Evolutionary conservation across 2,797 vertebrate species (phyloP).

Genomic region (Borostomias antarcticus): DNA sequence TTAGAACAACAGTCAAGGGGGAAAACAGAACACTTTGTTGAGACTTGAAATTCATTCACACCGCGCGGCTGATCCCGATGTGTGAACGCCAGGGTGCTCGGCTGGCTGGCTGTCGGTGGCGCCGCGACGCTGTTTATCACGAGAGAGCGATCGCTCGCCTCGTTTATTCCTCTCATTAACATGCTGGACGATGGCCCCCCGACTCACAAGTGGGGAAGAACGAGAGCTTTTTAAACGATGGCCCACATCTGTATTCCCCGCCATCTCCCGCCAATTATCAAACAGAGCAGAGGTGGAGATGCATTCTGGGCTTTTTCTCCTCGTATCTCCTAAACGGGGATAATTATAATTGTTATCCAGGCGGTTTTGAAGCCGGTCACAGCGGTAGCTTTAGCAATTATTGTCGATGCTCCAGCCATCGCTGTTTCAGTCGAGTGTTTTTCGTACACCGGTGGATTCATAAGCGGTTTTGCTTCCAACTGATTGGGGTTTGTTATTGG

Average conservation of each 20-base stretch:
- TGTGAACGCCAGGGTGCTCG: neutral
- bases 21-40: no score
- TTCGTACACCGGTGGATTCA: neutral
- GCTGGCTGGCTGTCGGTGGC: neutral
- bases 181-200: neutral
- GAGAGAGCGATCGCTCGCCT: neutral
- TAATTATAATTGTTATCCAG: conserved; percentile 28
- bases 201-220: neutral
- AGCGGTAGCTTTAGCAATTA: neutral
- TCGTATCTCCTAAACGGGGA: conserved; percentile 9
- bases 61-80: no score
- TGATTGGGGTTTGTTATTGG: neutral
- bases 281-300: neutral
- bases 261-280: conserved; percentile 28
- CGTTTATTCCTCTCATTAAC: conserved; percentile 14
- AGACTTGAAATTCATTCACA: no score
- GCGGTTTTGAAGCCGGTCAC: conserved; percentile 2
- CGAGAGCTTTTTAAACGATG: conserved; percentile 9
- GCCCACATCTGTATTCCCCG: conserved; percentile 18
- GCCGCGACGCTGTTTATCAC: neutral
- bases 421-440: neutral
- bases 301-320: neutral
- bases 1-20: no score
- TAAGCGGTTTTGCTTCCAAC: neutral
- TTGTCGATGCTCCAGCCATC: neutral